Percentiles rank a stretch among this genome's conserved stretches.
Conservation (phyloP, 1,140 invertebrate genomes). For the Rhyacophila brunnea region DNA sequence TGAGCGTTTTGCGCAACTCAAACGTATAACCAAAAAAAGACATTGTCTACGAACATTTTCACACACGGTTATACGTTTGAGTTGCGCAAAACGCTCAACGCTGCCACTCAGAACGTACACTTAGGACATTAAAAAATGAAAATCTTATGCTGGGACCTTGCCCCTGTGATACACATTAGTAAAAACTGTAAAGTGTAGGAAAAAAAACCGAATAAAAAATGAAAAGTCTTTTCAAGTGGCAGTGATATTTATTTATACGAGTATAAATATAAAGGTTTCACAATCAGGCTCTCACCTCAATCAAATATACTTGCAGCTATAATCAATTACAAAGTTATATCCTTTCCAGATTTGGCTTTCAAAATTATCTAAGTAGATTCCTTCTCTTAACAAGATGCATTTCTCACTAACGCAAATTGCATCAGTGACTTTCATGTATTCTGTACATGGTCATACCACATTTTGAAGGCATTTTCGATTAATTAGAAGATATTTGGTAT, state of each 20-base stretch:
- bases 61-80: too few relatives aligned
- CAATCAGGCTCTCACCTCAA: constrained; percentile 34
- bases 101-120: too few relatives aligned
- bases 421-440: constrained; percentile 17
- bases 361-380: constrained; percentile 2
- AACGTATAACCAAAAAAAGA: too few relatives aligned
- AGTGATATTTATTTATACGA: constrained; percentile 36
- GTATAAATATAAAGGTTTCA: constrained; percentile 34
- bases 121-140: too few relatives aligned
- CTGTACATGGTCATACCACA: constrained; percentile 21
- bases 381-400: constrained; percentile 28
- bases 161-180: too few relatives aligned
- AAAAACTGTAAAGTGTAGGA: too few relatives aligned
- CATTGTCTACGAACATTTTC: too few relatives aligned
- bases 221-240: constrained; percentile 23
- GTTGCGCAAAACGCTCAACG: too few relatives aligned
- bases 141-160: too few relatives aligned
- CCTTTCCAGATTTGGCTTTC: not conserved
- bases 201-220: too few relatives aligned
- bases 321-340: constrained; percentile 21
- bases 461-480: constrained; percentile 32
- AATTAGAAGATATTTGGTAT: constrained; percentile 36
- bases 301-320: constrained; percentile 28
- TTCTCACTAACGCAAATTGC: constrained; percentile 14
- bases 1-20: too few relatives aligned